Conservation (phyloP, 2,888 invertebrate genomes). For the Ptilodon capucinus region DNA sequence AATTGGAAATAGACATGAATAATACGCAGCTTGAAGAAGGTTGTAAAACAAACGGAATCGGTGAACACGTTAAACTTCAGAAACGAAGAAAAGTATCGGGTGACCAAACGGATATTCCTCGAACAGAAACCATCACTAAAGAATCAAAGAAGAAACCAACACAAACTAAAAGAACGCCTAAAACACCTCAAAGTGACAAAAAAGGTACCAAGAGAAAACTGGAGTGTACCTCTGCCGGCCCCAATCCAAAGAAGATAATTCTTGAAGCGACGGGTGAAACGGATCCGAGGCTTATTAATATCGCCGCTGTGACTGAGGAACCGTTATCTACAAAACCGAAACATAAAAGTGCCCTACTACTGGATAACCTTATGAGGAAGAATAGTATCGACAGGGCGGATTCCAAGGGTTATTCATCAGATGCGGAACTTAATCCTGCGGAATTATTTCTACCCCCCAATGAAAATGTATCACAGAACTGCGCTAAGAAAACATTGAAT, state of each 20-base stretch:
- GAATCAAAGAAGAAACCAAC: constrained; percentile 61
- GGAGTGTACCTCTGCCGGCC: constrained; percentile 42
- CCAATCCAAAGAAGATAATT: constrained; percentile 58
- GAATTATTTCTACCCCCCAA: constrained; percentile 71
- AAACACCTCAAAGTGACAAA: constrained; percentile 59
- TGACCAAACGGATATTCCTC: constrained; percentile 56
- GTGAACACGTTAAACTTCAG: constrained; percentile 78
- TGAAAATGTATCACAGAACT: constrained; percentile 61
- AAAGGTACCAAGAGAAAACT: constrained; percentile 75
- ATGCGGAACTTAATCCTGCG: constrained; percentile 69
- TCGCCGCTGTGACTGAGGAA: constrained; percentile 48
- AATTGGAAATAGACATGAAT: constrained; percentile 76
- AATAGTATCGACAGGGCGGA: constrained; percentile 81
- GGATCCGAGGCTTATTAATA: constrained; percentile 54
- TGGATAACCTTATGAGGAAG: constrained; percentile 82
- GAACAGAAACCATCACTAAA: constrained; percentile 55
- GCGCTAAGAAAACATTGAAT: constrained; percentile 70
- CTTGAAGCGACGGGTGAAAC: constrained; percentile 53
- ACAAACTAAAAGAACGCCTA: constrained; percentile 52
- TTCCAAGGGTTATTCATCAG: constrained; percentile 60
- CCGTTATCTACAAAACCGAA: constrained; percentile 57
- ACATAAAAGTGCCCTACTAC: constrained; percentile 73
- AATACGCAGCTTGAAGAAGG: constrained; percentile 72
- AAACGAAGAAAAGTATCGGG: constrained; percentile 80
- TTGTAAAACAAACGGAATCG: constrained; percentile 75